These are phyloP conservation scores for Mionectes olivaceus DNA, from an alignment of 2,797 vertebrate species.

Conservation along the genomic window DNA sequence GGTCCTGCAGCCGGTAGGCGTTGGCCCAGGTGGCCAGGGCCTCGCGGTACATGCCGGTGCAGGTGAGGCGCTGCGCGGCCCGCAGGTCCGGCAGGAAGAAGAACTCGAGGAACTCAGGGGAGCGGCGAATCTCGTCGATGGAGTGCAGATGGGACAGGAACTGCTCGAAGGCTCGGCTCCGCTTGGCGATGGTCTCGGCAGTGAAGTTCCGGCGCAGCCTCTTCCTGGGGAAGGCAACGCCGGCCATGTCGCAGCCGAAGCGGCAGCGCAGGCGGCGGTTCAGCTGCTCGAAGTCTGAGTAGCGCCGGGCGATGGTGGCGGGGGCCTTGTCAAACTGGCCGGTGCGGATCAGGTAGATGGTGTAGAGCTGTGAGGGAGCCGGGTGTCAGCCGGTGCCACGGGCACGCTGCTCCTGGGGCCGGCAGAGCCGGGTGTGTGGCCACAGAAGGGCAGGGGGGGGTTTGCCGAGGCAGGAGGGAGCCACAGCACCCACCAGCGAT, in stretches of 20 bases:
- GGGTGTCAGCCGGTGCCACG: not conserved
- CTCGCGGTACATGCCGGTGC: constrained; percentile 86
- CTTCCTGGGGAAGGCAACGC: constrained; percentile 90
- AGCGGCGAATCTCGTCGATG: constrained; percentile 80
- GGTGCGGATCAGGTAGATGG: constrained; percentile 87
- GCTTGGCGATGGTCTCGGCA: constrained; percentile 91
- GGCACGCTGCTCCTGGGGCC: fast-evolving
- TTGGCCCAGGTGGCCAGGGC: constrained; percentile 89
- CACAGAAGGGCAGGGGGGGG: not conserved
- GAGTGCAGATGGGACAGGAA: constrained; percentile 90
- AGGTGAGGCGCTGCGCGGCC: constrained; percentile 85
- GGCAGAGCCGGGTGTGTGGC: fast-evolving
- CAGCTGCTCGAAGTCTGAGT: constrained; percentile 91
- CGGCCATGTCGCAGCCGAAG: constrained; percentile 85
- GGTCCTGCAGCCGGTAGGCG: constrained; percentile 87
- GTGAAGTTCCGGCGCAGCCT: constrained; percentile 91
- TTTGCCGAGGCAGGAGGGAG: not conserved
- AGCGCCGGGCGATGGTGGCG: constrained; percentile 87
- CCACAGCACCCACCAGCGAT: not conserved
- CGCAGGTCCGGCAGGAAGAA: constrained; percentile 90
- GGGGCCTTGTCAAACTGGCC: constrained; percentile 85
- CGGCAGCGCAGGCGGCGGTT: constrained; percentile 84
- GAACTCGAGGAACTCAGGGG: constrained; percentile 86
- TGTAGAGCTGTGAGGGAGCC: constrained; percentile 86
- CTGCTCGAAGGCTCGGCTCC: constrained; percentile 94